Evolutionary conservation across 2,113 vertebrate genomes (phyloP).

Genomic region (Probosciger aterrimus): DNA sequence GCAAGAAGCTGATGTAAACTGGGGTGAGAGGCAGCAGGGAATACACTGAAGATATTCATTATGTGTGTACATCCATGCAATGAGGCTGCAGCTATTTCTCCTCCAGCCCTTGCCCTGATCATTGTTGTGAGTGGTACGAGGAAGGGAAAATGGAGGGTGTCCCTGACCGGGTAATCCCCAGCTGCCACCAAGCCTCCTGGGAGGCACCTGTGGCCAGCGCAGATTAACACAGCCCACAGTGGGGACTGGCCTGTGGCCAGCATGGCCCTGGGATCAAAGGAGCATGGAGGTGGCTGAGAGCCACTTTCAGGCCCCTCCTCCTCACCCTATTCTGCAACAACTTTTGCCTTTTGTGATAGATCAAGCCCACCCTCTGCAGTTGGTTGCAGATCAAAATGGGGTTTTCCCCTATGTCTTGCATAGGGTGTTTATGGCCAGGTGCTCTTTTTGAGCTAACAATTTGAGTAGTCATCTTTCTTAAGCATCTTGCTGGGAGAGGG

Average conservation of each 20-base stretch:
- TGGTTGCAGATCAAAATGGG: rapidly evolving
- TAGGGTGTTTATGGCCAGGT: neutral
- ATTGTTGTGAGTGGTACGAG: rapidly evolving
- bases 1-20: neutral
- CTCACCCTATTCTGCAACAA: neutral
- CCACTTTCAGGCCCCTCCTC: neutral
- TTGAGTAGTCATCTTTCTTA: neutral
- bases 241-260: slow-evolving; percentile 6
- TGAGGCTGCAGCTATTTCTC: neutral
- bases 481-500: rapidly evolving
- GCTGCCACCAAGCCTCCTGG: slow-evolving; percentile 25
- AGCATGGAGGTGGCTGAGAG: slow-evolving; percentile 10
- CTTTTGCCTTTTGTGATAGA: neutral
- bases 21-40: neutral
- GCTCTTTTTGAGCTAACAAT: neutral
- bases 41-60: rapidly evolving
- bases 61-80: rapidly evolving
- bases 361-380: neutral
- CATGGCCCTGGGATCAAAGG: slow-evolving; percentile 1
- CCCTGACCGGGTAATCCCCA: slow-evolving; percentile 39
- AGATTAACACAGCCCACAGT: slow-evolving; percentile 46
- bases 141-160: slow-evolving; percentile 55
- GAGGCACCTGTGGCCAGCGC: neutral
- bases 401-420: rapidly evolving
- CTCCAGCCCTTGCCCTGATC: neutral